Percentiles rank a stretch among this genome's conserved stretches.
phyloP scores from a whole-genome alignment of 1,140 invertebrate genomes.

The Tetraneura akinire region DNA sequence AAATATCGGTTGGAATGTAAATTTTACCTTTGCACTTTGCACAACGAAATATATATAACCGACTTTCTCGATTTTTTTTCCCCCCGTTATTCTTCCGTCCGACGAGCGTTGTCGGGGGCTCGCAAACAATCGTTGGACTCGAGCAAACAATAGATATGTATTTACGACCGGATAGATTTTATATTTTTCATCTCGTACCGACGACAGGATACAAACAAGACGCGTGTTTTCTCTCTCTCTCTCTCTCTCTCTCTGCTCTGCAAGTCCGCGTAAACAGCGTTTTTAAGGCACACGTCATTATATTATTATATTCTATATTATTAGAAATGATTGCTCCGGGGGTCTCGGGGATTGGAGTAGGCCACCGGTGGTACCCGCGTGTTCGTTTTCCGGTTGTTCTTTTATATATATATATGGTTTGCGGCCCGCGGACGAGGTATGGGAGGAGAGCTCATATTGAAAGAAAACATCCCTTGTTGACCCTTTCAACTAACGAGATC shows the following conservation, averaged over 20 bases:
- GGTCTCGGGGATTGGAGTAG: neutral
- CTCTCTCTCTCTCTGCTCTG: neutral
- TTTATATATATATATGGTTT: neutral
- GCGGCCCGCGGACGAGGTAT: neutral
- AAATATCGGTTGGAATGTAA: slow-evolving; percentile 21
- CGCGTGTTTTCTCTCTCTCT: too few relatives aligned
- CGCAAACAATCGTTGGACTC: slow-evolving; percentile 2
- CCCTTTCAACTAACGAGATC: slow-evolving; percentile 48
- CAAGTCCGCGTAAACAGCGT: neutral
- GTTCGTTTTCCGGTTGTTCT: neutral
- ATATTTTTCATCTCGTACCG: slow-evolving; percentile 28
- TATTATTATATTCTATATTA: too few relatives aligned
- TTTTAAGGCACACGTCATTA: slow-evolving; percentile 44
- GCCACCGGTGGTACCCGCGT: neutral
- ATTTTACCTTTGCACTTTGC: neutral
- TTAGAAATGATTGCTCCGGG: slow-evolving; percentile 37
- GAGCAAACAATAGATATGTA: slow-evolving; percentile 33
- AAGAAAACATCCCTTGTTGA: slow-evolving; percentile 50
- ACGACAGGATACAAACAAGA: neutral
- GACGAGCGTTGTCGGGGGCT: neutral
- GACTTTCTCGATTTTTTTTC: neutral
- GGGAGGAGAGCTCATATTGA: slow-evolving; percentile 24
- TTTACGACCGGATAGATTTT: slow-evolving; percentile 20
- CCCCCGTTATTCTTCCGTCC: neutral
- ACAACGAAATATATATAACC: slow-evolving; percentile 33